A percentile compares a stretch with the other conserved stretches of the same genome.
phyloP scores from a whole-genome alignment of 1,140 invertebrate species.

The Paraescarpia echinospica region DNA sequence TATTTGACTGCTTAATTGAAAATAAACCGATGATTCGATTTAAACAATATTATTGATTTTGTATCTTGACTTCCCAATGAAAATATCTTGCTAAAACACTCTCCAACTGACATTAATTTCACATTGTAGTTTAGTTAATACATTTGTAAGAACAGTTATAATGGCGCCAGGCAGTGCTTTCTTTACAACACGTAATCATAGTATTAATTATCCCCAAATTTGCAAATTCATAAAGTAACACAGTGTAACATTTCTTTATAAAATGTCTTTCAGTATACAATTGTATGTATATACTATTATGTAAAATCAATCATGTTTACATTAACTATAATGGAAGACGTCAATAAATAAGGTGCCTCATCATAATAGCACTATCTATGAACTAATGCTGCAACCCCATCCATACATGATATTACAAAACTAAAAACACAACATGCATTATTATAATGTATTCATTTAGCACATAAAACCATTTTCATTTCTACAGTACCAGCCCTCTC shows the following conservation, averaged over 20 bases:
- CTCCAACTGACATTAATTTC: background rate
- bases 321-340: background rate
- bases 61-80: background rate
- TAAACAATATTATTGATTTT: too few relatives aligned
- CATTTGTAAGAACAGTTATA: background rate
- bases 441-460: background rate
- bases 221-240: too few relatives aligned
- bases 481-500: background rate
- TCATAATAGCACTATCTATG: background rate
- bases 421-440: background rate
- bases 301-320: background rate
- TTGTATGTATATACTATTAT: background rate
- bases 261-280: background rate
- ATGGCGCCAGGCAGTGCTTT: background rate
- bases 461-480: background rate
- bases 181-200: background rate
- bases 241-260: background rate
- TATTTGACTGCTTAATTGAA: background rate
- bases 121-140: background rate
- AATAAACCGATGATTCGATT: background rate
- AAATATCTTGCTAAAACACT: background rate
- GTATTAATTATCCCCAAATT: background rate
- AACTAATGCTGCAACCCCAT: background rate
- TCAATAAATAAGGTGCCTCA: background rate
- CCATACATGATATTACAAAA: background rate